phyloP scores from a whole-genome alignment of 2,888 invertebrate genomes.

The Eilema caniola region DNA sequence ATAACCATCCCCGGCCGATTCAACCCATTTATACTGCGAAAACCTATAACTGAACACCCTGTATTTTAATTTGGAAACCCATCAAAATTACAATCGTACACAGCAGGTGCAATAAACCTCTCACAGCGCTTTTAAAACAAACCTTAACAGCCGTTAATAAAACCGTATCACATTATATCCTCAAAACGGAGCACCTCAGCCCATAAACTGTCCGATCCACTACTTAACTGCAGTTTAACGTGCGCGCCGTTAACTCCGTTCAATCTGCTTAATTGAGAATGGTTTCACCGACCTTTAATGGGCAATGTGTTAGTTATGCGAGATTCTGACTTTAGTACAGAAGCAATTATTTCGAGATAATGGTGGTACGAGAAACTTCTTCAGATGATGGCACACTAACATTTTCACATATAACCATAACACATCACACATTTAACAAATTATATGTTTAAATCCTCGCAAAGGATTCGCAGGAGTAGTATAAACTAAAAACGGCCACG shows the following conservation, averaged over 20 bases:
- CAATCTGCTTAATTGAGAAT: constrained; percentile 85
- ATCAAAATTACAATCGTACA: constrained; percentile 29
- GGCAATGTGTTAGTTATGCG: constrained; percentile 62
- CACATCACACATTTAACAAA: no score
- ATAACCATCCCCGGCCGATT: no score
- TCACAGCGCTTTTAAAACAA: constrained; percentile 50
- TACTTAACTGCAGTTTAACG: constrained; percentile 80
- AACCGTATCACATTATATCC: constrained; percentile 56
- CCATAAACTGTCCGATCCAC: constrained; percentile 81
- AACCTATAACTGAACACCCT: not conserved
- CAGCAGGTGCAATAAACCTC: constrained; percentile 51
- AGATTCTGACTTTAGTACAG: constrained; percentile 42
- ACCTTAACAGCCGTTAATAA: constrained; percentile 54
- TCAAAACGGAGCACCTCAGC: constrained; percentile 69
- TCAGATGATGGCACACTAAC: not conserved
- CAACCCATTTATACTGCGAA: not conserved
- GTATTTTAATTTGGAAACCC: constrained; percentile 21
- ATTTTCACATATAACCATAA: not conserved
- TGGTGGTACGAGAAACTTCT: constrained; percentile 22
- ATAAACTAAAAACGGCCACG: no score
- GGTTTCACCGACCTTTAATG: constrained; percentile 73
- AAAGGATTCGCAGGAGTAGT: no score
- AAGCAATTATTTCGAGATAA: constrained; percentile 45
- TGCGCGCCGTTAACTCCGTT: constrained; percentile 74
- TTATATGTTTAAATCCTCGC: no score